Evolutionary conservation across 1,140 invertebrate species (phyloP), one percentile per base, ranked within the genome.

Genomic region (Aphelinus atriplicis): DNA sequence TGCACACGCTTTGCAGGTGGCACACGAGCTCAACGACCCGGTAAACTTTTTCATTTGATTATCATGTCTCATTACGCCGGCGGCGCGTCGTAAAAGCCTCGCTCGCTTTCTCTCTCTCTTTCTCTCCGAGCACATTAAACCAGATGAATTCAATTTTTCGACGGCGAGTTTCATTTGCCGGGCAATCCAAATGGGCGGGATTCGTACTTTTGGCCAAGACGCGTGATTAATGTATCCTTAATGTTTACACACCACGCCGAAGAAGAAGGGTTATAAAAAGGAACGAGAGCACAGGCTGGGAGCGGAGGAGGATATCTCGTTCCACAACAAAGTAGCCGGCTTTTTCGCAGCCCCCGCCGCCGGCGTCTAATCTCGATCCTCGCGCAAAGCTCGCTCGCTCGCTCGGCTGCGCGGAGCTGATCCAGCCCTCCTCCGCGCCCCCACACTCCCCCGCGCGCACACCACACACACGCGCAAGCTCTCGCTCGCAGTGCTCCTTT

Each of bases 301-400:
- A 47, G 61, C 47, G 4, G 47, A 65, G n/a, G 50, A 10, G 10
- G 50, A 62, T 67, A 74, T 68, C 72, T 63, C 72, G 57, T 74
- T 74, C 68, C 58, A 43, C 66, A 70, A 68, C 45, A 68, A 75
- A 75, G 61, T 69, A 64, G 46, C 65, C 48, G 3, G 51, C 65
- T 74, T 74, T 74, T 74, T 68, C 65, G 5, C 68, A 56, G 55
- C 72, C 65, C 47, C 7, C 5, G 26, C 26, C 26, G 26, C 45
- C 46, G 26, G 26, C 65, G 58, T 74, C 72, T 74, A 74, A 74
- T 74, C 72, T 74, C 65, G 45, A 56, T 62, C n/a, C 58, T 61
- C 47, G 53, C 47, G 9, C 53, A 53, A 67, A 73, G 64, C 64
- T 66, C 56, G 55, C 42, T 7, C 58, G 58, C 61, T 2, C 26